These are phyloP conservation scores for Phoeniculus purpureus DNA, from an alignment of 2,797 vertebrate species.

Conservation along the genomic window DNA sequence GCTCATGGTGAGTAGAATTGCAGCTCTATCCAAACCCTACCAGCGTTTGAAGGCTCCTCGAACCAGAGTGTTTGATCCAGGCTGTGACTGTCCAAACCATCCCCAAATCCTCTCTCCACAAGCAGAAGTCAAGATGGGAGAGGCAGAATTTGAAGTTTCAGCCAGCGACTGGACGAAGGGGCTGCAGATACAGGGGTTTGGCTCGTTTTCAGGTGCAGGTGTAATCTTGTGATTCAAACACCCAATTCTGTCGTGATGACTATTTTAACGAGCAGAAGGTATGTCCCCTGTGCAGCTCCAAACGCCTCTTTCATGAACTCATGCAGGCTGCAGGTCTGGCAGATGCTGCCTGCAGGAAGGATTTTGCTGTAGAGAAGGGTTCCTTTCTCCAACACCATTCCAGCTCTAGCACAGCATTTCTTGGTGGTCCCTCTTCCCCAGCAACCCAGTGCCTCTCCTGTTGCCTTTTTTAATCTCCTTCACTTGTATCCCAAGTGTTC, in stretches of 20 bases:
- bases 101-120: background rate
- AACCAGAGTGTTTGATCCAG: background rate
- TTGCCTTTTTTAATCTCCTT: background rate
- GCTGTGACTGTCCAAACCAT: background rate
- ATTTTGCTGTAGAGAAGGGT: background rate
- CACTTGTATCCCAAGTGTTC: background rate
- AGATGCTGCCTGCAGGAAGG: background rate
- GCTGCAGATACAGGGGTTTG: background rate
- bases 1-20: background rate
- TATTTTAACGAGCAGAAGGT: background rate
- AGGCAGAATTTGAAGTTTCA: background rate
- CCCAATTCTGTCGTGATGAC: too few species aligned
- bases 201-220: background rate
- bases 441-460: background rate
- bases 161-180: background rate
- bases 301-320: background rate
- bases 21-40: background rate
- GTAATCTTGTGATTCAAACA: background rate
- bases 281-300: background rate
- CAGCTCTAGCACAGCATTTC: rapidly evolving
- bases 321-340: background rate
- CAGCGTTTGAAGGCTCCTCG: background rate
- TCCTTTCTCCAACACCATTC: background rate
- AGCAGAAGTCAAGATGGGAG: background rate
- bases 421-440: background rate